Conservation (phyloP, 2,113 vertebrate genomes). For the Raja brachyura region DNA sequence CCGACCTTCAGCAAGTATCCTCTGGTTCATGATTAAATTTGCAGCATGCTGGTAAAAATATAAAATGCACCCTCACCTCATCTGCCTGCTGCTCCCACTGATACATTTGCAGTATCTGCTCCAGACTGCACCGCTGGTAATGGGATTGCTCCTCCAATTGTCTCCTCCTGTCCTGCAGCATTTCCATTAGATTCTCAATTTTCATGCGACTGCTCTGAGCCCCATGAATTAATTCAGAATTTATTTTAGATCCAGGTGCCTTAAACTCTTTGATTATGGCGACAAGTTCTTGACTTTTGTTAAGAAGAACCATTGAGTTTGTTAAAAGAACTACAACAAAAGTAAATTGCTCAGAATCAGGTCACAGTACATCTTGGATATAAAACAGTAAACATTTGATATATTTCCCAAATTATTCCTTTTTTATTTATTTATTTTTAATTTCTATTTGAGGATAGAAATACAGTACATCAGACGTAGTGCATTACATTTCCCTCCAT, state of each 20-base stretch:
- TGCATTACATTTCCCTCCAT: too few species aligned
- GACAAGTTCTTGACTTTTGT: constrained; percentile 71
- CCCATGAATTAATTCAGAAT: constrained; percentile 54
- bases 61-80: constrained; percentile 53
- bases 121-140: constrained; percentile 54
- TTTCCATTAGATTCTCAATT: constrained; percentile 76
- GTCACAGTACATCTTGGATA: background rate
- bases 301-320: constrained; percentile 75
- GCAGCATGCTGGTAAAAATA: background rate
- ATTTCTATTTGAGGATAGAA: background rate
- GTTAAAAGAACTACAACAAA: constrained; percentile 66
- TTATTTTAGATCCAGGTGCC: constrained; percentile 60
- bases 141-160: constrained; percentile 64
- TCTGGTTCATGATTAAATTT: background rate
- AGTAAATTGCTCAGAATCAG: constrained; percentile 37
- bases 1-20: background rate
- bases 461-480: too few species aligned
- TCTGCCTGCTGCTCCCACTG: constrained; percentile 69
- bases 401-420: background rate
- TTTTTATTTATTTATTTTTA: background rate
- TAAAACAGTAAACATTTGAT: background rate
- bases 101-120: constrained; percentile 58
- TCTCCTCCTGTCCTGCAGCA: constrained; percentile 75
- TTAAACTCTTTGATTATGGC: constrained; percentile 72
- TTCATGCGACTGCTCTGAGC: constrained; percentile 62